A percentile compares a stretch with the other conserved stretches of the same genome.
phyloP scores from a whole-genome alignment of 2,797 vertebrate species.

The Sciaenops ocellatus region DNA sequence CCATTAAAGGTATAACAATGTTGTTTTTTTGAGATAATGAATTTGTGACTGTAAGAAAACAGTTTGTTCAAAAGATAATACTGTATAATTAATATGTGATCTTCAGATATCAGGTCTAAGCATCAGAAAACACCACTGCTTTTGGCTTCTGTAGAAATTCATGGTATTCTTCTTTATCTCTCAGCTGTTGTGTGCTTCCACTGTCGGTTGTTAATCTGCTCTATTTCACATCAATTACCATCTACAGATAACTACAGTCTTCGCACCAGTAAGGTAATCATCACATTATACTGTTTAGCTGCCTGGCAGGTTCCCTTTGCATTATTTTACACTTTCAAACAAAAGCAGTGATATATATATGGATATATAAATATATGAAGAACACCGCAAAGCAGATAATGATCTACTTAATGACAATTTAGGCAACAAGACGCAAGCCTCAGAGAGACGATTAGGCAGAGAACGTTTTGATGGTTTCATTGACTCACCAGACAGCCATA shows the following conservation, averaged over 20 bases:
- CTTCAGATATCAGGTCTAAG: background rate
- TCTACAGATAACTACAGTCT: conserved; percentile 40
- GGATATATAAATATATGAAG: background rate
- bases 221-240: conserved; percentile 49
- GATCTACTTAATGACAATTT: conserved; percentile 19
- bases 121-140: too few species aligned
- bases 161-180: background rate
- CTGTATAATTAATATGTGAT: conserved; percentile 9
- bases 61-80: conserved; percentile 3
- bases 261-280: conserved; percentile 32
- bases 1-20: background rate
- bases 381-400: conserved; percentile 23
- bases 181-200: background rate
- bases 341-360: conserved; percentile 13
- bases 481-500: conserved; percentile 17
- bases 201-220: conserved; percentile 29
- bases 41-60: background rate
- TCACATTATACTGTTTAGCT: conserved; percentile 47
- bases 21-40: background rate
- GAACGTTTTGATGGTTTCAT: conserved; percentile 26
- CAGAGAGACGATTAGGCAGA: background rate
- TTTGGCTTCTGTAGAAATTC: background rate
- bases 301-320: conserved; percentile 19
- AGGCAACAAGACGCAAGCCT: background rate
- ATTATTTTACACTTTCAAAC: conserved; percentile 30